Evolutionary conservation across 2,888 invertebrate genomes (phyloP).

Genomic region (Caenorhabditis sulstoni): DNA sequence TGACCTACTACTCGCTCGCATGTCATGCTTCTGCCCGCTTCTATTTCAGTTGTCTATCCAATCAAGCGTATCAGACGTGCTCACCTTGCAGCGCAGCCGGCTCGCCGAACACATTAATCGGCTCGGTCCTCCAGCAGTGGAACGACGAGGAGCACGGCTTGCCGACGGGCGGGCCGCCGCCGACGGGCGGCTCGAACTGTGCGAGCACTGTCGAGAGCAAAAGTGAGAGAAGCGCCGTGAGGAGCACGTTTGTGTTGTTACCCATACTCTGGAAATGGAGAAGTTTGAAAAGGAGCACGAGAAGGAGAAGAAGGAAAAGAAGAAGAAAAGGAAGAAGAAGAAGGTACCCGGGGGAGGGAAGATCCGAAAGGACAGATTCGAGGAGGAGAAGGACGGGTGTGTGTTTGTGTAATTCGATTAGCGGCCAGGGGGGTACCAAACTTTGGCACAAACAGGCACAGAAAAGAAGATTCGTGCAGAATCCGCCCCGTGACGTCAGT

Average conservation of each 20-base stretch:
- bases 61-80: conserved; percentile 15
- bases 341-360: neutral
- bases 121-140: conserved; percentile 69
- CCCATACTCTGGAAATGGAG: conserved; percentile 50
- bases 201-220: conserved; percentile 47
- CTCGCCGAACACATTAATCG: conserved; percentile 61
- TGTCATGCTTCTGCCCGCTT: neutral
- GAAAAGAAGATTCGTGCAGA: neutral
- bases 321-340: conserved; percentile 2
- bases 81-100: conserved; percentile 50
- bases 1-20: neutral
- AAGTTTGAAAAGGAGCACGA: neutral
- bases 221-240: conserved; percentile 44
- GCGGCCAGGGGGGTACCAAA: neutral
- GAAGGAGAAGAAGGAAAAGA: neutral
- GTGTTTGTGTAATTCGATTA: conserved; percentile 14
- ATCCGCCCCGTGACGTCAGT: conserved; percentile 4
- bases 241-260: conserved; percentile 57
- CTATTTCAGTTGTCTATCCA: conserved; percentile 3
- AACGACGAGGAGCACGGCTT: conserved; percentile 65
- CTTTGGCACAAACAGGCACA: neutral
- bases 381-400: too few relatives aligned
- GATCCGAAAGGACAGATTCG: neutral
- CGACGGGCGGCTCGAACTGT: conserved; percentile 46
- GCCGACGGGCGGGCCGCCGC: conserved; percentile 40